phyloP scores from a whole-genome alignment of 2,888 invertebrate genomes.

The Seira ritae region DNA sequence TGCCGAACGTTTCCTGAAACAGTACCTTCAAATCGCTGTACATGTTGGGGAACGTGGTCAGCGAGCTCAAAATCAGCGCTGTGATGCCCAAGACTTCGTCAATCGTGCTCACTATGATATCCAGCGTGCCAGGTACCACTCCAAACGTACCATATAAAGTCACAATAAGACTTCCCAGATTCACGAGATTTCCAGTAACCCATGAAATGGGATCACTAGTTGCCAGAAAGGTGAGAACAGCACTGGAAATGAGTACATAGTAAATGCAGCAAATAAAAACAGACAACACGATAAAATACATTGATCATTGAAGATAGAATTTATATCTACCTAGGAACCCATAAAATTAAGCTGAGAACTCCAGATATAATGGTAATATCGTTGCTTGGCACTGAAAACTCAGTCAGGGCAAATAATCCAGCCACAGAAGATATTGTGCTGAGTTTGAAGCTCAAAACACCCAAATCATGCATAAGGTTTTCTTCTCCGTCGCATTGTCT shows the following conservation, averaged over 20 bases:
- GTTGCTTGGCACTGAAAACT: constrained; percentile 31
- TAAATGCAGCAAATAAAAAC: too few species aligned
- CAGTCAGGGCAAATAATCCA: constrained; percentile 38
- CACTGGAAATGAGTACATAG: too few species aligned
- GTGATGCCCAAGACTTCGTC: constrained; percentile 41
- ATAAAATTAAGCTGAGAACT: constrained; percentile 27
- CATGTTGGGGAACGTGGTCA: constrained; percentile 32
- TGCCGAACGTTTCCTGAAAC: constrained; percentile 30
- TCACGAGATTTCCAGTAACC: constrained; percentile 36
- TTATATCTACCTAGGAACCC: too few species aligned
- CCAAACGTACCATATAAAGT: constrained; percentile 37
- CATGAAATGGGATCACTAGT: constrained; percentile 19
- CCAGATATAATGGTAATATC: constrained; percentile 33
- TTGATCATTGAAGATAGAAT: too few species aligned
- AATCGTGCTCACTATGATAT: constrained; percentile 32
- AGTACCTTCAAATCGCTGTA: constrained; percentile 28
- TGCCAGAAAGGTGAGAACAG: constrained; percentile 26
- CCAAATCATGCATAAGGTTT: constrained; percentile 30
- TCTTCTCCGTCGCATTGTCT: constrained; percentile 39
- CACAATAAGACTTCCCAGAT: constrained; percentile 26
- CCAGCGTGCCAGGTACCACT: constrained; percentile 27
- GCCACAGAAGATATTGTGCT: constrained; percentile 37
- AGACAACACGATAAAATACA: too few species aligned
- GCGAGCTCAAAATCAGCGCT: constrained; percentile 22
- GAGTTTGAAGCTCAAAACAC: constrained; percentile 24